Percentiles rank a stretch among this genome's conserved stretches.
Evolutionary conservation across 37 sponge, comb jelly and placozoan species (phyloP).

Genomic region (Beroe forskalii): DNA sequence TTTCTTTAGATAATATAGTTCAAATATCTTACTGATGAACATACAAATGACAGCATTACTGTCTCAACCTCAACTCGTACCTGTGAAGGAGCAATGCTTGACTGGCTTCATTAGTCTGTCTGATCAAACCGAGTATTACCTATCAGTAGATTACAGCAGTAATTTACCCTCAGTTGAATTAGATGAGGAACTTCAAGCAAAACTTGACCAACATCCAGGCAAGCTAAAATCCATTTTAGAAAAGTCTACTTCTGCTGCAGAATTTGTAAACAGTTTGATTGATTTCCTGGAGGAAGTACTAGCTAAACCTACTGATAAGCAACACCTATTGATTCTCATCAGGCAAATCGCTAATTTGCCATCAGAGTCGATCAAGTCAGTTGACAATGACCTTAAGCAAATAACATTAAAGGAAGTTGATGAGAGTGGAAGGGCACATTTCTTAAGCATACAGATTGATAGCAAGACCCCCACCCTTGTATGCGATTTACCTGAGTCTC

Average conservation of each 20-base stretch:
- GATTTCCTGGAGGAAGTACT: conserved; percentile 12
- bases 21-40: too few species aligned
- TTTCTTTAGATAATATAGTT: too few species aligned
- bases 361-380: neutral
- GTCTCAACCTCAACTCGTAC: conserved; percentile 51
- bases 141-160: neutral
- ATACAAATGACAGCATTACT: neutral
- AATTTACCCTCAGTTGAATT: neutral
- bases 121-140: neutral
- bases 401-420: neutral
- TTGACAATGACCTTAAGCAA: conserved; percentile 20
- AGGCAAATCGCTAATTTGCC: conserved; percentile 37
- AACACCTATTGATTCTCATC: conserved; percentile 2
- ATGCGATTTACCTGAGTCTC: conserved; percentile 10
- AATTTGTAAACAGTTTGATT: neutral
- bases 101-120: conserved; percentile 29
- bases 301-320: neutral
- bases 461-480: neutral
- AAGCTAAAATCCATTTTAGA: neutral
- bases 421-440: neutral
- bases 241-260: neutral
- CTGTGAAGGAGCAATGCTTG: neutral
- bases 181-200: neutral
- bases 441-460: conserved; percentile 1
- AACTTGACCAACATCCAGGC: neutral